Evolutionary conservation across 2,888 invertebrate genomes (phyloP).

Genomic region (Gonocerus acuteangulatus): DNA sequence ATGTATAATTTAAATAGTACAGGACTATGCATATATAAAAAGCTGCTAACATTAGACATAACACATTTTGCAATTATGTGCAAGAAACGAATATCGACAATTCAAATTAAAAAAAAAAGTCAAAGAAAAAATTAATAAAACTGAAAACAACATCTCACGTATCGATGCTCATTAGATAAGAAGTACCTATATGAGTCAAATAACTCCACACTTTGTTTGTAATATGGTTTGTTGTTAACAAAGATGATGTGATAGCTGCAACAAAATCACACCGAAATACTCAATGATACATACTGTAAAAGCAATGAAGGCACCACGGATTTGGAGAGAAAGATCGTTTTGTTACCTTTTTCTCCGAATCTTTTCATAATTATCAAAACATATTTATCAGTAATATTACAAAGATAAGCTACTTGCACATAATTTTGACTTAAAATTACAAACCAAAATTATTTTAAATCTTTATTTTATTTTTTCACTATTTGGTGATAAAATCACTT

Average conservation of each 20-base stretch:
- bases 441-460: too few relatives aligned
- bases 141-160: constrained; percentile 14
- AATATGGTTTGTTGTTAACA: constrained; percentile 14
- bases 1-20: too few relatives aligned
- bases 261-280: constrained; percentile 5
- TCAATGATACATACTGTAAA: not conserved
- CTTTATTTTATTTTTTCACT: too few relatives aligned
- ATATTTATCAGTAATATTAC: too few relatives aligned
- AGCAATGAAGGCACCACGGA: not conserved
- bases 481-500: too few relatives aligned
- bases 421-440: too few relatives aligned
- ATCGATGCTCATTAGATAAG: constrained; percentile 11
- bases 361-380: too few relatives aligned
- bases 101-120: constrained; percentile 9
- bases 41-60: constrained; percentile 16
- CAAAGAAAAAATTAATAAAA: constrained; percentile 13
- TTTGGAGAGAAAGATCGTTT: too few relatives aligned
- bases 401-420: too few relatives aligned
- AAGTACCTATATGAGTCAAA: constrained; percentile 34
- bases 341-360: too few relatives aligned
- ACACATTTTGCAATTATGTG: constrained; percentile 13
- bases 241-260: constrained; percentile 22
- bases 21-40: not conserved
- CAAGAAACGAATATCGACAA: constrained; percentile 3
- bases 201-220: constrained; percentile 32